phyloP scores from a whole-genome alignment of 2,888 invertebrate species.

The Griposia aprilina region DNA sequence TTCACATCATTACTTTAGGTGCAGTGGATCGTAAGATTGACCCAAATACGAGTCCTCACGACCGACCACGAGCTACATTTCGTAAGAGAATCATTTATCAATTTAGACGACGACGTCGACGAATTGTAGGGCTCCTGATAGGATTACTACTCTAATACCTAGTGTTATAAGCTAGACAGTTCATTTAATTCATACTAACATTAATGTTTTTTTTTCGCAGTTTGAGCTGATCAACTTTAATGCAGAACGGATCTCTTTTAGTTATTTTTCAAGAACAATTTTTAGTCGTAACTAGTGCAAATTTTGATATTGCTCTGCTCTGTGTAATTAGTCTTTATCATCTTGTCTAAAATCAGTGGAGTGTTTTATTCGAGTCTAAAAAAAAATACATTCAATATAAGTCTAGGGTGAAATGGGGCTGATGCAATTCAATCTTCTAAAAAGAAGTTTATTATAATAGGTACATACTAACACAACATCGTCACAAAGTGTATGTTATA shows the following conservation, averaged over 20 bases:
- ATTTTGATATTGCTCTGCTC: conserved; percentile 81
- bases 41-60: conserved; percentile 68
- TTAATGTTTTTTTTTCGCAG: conserved; percentile 68
- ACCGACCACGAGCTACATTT: conserved; percentile 64
- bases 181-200: neutral
- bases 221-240: conserved; percentile 74
- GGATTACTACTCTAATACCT: conserved; percentile 28
- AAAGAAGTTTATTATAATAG: conserved; percentile 34
- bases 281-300: conserved; percentile 83
- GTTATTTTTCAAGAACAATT: conserved; percentile 82
- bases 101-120: conserved; percentile 71
- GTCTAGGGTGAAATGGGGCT: conserved; percentile 52
- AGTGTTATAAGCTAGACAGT: conserved; percentile 2
- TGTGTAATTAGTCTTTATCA: conserved; percentile 75
- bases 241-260: conserved; percentile 87
- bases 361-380: conserved; percentile 56
- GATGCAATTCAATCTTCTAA: conserved; percentile 64
- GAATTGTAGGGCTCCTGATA: conserved; percentile 54
- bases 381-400: conserved; percentile 52
- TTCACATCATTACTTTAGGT: conserved; percentile 5
- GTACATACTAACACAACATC: conserved; percentile 24
- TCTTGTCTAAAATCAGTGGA: conserved; percentile 72
- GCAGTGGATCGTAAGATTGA: conserved; percentile 72
- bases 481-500: conserved; percentile 33
- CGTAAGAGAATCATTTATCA: conserved; percentile 77